phyloP scores from a whole-genome alignment of 2,113 vertebrate genomes.

The Poeciliopsis retropinna region DNA sequence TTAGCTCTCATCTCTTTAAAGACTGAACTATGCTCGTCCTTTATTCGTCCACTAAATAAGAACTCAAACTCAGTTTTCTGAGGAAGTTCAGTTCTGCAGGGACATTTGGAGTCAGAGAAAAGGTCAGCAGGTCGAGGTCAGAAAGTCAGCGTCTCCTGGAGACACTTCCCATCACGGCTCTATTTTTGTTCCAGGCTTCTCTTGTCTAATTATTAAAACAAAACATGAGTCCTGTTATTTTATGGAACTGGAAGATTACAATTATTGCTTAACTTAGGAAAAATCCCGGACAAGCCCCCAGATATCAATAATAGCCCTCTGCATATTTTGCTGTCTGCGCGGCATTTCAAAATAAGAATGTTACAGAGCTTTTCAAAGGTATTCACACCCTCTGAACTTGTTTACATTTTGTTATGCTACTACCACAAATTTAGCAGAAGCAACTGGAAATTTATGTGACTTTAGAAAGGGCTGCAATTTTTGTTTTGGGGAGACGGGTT shows the following conservation, averaged over 20 bases:
- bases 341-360: neutral
- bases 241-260: neutral
- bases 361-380: neutral
- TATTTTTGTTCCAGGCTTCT: neutral
- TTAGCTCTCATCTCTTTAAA: neutral
- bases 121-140: slow-evolving; percentile 39
- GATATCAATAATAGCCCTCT: neutral
- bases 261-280: neutral
- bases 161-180: neutral
- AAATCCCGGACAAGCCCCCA: neutral
- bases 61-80: neutral
- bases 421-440: neutral
- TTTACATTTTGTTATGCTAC: neutral
- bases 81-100: slow-evolving; percentile 17
- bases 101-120: slow-evolving; percentile 14
- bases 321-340: neutral
- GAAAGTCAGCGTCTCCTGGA: slow-evolving; percentile 2
- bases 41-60: neutral
- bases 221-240: neutral
- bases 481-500: no score
- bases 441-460: neutral
- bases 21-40: neutral
- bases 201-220: neutral
- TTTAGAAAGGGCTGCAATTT: no score
- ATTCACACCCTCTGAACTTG: neutral